These are phyloP conservation scores for Drosophila novamexicana DNA, from an alignment of 1,140 invertebrate genomes.

Conservation along the genomic window DNA sequence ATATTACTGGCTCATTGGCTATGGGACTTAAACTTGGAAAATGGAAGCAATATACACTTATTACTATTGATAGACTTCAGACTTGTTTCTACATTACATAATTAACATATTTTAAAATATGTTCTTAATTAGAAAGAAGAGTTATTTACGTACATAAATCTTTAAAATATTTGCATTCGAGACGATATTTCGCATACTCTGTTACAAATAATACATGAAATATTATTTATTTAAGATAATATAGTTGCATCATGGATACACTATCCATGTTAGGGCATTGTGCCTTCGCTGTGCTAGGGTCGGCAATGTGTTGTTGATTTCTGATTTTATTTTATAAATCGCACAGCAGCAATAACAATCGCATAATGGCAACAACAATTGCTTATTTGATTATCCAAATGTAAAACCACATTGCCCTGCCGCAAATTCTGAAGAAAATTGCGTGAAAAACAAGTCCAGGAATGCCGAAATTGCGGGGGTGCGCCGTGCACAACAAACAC, in stretches of 20 bases:
- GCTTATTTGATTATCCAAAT: conserved; percentile 29
- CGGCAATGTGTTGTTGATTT: not conserved
- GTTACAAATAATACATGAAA: too few species aligned
- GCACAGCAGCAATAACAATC: conserved; percentile 8
- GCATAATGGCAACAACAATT: conserved; percentile 17
- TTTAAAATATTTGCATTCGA: too few species aligned
- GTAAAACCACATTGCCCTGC: conserved; percentile 29
- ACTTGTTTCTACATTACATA: too few species aligned
- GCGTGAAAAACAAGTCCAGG: conserved; percentile 1
- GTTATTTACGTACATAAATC: too few species aligned
- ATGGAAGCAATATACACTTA: too few species aligned
- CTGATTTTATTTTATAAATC: conserved; percentile 6
- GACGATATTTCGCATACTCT: too few species aligned
- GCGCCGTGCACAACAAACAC: conserved; percentile 9
- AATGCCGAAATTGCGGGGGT: conserved; percentile 10
- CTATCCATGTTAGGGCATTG: not conserved
- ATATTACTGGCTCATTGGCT: too few species aligned
- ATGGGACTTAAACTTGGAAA: too few species aligned
- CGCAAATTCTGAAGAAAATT: conserved; percentile 21
- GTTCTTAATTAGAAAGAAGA: too few species aligned
- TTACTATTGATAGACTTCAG: too few species aligned
- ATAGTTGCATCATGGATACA: not conserved
- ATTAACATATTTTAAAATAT: too few species aligned
- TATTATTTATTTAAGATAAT: too few species aligned
- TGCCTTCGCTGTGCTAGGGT: not conserved